These are phyloP conservation scores for Lapara coniferarum DNA, from an alignment of 2,888 invertebrate genomes.

Conservation along the genomic window DNA sequence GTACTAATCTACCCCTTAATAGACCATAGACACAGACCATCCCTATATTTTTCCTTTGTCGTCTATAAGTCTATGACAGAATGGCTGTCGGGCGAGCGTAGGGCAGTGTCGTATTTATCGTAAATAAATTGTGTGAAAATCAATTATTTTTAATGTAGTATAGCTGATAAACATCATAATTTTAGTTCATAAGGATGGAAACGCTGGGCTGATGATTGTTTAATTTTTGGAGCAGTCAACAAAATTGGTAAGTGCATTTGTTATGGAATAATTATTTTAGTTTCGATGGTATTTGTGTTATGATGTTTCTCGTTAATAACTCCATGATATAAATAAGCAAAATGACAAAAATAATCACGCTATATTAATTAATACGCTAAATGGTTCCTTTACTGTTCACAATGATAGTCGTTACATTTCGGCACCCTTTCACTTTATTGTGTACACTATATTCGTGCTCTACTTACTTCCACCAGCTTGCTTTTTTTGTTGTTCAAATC, in stretches of 20 bases:
- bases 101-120: conserved; percentile 57
- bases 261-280: conserved; percentile 45
- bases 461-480: conserved; percentile 68
- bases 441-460: conserved; percentile 80
- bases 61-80: conserved; percentile 48
- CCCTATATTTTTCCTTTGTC: conserved; percentile 22
- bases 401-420: conserved; percentile 55
- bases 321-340: conserved; percentile 29
- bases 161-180: conserved; percentile 44
- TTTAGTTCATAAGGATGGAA: conserved; percentile 61
- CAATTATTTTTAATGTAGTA: conserved; percentile 58
- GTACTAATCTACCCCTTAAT: neutral
- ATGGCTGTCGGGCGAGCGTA: conserved; percentile 74
- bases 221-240: conserved; percentile 56
- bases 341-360: conserved; percentile 26
- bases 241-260: conserved; percentile 66
- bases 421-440: conserved; percentile 81
- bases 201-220: conserved; percentile 63
- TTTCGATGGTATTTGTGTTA: conserved; percentile 52
- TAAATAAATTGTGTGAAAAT: conserved; percentile 59
- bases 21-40: conserved; percentile 4
- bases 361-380: conserved; percentile 31
- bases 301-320: conserved; percentile 42
- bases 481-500: conserved; percentile 42
- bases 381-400: conserved; percentile 40